phyloP scores from a whole-genome alignment of 92 coral and sea anemone genomes.

The Micromussa lordhowensis region DNA sequence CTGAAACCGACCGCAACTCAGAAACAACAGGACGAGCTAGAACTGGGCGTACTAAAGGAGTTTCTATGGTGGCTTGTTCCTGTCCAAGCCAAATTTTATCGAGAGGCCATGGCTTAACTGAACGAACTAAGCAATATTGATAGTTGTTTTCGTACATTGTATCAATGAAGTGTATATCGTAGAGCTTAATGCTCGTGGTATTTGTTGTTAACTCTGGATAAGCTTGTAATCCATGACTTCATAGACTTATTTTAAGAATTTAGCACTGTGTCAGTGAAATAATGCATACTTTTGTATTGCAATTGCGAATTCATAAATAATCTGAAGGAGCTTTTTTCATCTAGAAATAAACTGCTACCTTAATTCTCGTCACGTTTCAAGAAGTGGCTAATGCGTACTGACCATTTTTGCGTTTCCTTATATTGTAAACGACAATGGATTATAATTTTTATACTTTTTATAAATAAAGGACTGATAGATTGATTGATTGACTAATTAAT shows the following conservation, averaged over 20 bases:
- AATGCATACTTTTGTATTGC: not conserved
- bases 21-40: conserved; percentile 67
- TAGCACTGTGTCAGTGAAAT: not conserved
- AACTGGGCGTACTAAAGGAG: conserved; percentile 61
- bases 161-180: conserved; percentile 7
- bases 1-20: conserved; percentile 58
- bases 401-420: not conserved
- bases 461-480: no score
- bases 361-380: no score
- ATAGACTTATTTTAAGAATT: no score
- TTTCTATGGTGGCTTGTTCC: conserved; percentile 51
- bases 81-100: conserved; percentile 40
- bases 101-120: not conserved
- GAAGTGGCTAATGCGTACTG: not conserved
- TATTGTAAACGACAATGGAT: not conserved
- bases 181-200: conserved; percentile 8
- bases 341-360: not conserved
- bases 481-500: no score
- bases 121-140: not conserved
- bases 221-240: not conserved
- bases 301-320: not conserved
- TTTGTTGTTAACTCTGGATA: not conserved
- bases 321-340: not conserved
- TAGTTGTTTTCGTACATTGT: conserved; percentile 55
- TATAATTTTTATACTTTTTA: no score